Percentiles rank a stretch among this genome's conserved stretches.
Conservation (phyloP, 2,888 invertebrate species). For the Mycogona germanica region DNA sequence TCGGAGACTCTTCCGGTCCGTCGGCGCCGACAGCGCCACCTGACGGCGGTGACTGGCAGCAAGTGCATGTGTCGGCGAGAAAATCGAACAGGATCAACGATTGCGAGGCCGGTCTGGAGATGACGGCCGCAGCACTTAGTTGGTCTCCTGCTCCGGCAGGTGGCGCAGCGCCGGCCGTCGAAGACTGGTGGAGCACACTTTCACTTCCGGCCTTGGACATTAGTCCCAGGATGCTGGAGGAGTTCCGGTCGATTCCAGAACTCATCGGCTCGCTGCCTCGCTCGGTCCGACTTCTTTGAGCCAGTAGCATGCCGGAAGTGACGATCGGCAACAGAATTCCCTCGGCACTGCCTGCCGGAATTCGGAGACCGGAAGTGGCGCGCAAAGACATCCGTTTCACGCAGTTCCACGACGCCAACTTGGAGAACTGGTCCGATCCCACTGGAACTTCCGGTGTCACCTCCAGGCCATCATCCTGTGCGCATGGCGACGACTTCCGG, state of each 20-base stretch:
- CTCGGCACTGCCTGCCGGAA: too few species aligned
- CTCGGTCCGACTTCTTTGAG: too few species aligned
- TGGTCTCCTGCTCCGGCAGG: not conserved
- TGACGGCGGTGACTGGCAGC: not conserved
- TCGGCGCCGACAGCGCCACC: not conserved
- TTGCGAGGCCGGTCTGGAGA: conserved; percentile 1
- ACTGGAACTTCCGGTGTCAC: too few species aligned
- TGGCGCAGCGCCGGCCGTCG: not conserved
- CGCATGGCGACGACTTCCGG: too few species aligned
- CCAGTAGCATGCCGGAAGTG: too few species aligned
- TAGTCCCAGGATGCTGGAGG: too few species aligned
- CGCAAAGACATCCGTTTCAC: not conserved
- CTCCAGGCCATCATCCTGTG: too few species aligned
- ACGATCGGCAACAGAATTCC: too few species aligned
- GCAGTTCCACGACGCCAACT: not conserved
- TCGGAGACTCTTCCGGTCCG: not conserved
- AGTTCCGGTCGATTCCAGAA: too few species aligned
- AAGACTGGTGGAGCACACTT: not conserved
- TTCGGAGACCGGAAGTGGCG: too few species aligned
- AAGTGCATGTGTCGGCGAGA: not conserved
- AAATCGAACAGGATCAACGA: conserved; percentile 11
- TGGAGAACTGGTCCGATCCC: too few species aligned
- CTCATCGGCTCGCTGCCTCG: too few species aligned
- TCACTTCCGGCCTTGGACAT: not conserved
- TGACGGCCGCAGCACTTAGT: not conserved